phyloP scores from a whole-genome alignment of 2,113 vertebrate species.

The Columbina picui region DNA sequence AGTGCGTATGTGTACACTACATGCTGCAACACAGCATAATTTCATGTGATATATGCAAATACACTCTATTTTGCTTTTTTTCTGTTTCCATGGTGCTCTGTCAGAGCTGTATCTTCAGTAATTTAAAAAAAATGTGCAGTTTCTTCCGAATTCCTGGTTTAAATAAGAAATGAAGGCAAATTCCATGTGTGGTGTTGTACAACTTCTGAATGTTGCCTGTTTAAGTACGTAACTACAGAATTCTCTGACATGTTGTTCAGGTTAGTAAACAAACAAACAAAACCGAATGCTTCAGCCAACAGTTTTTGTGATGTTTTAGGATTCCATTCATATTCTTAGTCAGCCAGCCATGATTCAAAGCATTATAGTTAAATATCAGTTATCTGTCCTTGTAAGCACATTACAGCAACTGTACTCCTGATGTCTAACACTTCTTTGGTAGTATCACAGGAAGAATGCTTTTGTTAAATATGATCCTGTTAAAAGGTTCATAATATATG shows the following conservation, averaged over 20 bases:
- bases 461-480: background rate
- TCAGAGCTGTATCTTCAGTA: conserved; percentile 59
- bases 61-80: conserved; percentile 49
- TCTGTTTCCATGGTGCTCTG: conserved; percentile 54
- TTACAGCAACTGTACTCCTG: background rate
- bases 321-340: background rate
- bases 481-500: background rate
- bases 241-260: background rate
- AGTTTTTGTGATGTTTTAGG: conserved; percentile 22
- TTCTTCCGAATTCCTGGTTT: conserved; percentile 62
- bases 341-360: background rate
- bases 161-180: conserved; percentile 19
- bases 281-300: conserved; percentile 16
- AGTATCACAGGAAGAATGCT: background rate
- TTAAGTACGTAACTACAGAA: conserved; percentile 26
- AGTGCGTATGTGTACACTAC: background rate
- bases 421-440: background rate
- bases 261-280: background rate
- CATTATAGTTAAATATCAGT: background rate
- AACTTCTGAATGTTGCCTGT: conserved; percentile 54
- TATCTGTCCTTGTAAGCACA: background rate
- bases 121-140: conserved; percentile 64
- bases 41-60: conserved; percentile 76
- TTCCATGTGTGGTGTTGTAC: conserved; percentile 10
- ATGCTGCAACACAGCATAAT: conserved; percentile 62